Evolutionary conservation across 2,113 vertebrate species (phyloP), one percentile per base, ranked within the genome.

Genomic region (Coracopsis vasa): DNA sequence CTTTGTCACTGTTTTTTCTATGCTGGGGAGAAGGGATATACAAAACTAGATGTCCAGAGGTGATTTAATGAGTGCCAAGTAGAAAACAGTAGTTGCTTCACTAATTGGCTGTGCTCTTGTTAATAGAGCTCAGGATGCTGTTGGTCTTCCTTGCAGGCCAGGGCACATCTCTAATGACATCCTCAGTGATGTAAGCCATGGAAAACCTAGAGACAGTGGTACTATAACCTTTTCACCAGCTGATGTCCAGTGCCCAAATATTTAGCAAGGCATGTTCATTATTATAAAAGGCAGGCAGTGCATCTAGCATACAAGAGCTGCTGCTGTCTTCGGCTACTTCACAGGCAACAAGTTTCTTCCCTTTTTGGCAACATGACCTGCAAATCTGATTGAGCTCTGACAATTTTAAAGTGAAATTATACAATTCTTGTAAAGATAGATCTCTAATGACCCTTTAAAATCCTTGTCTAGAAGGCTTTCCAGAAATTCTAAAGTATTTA

Each of bases 21-120:
- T 28, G 7, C 3, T 65, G 37, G 4, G 25, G 3, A 4, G 3
- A 51, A 9, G 6, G 3, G 4, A 2, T 74, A 10, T 48, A 13
- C n/a, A 75, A 29, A 84, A 53, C 16, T n/a, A 60, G 39, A 29
- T 27, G 8, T 47, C 11, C 39, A 75, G 9, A 20, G 54, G 10
- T 75, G 39, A 12, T 60, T 33, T 83, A 54, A 16, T 42, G 16
- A 75, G 14, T 39, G 8, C 7, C 44, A 27, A 70, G 18, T 19
- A 71, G 35, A 71, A 13, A 66, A 72, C 2, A 14, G 18, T 56
- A 50, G 35, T 54, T 2, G 1, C 6, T 21, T 50, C 25, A 7
- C 9, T 56, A 62, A 37, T 2, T 53, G 13, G 1, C n/a, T n/a
- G 15, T 50, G 37, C 20, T 62, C 7, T 39, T 56, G 6, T 64